Base-by-base conservation (phyloP, 2,113 vertebrate species). In the Leucopternis melanops region DNA sequence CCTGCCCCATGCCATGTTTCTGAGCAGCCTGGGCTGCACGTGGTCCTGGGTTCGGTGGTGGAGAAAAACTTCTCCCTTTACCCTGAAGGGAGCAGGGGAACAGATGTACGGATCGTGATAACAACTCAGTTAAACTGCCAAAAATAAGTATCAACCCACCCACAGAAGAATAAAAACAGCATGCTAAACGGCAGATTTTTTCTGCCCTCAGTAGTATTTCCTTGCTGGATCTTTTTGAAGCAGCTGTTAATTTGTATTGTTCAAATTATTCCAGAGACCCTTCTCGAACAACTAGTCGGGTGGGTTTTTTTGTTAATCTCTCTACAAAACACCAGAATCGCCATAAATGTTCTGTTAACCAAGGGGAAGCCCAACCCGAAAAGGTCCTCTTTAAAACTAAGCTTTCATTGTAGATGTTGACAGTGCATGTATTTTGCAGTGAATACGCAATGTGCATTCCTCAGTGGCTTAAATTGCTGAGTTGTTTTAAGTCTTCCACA, bases 81-180 rank as follows among this genome's bases (percentile, higher is more conserved):
- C 52, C 27, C 54, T 15, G 21, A 9, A 0, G 21, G 52, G 38
- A 66, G 32, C 34, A 34, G 65, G 10, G 49, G n/a, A n/a, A n/a
- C 95, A 97, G 95, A 97, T 95, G 90, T 45, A 96, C 1, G 0
- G 93, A 90, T 94, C 31, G 0, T 81, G 94, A 13, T 85, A 96
- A 79, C 78, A 52, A 93, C 88, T 95, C 79, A 69, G 79, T 91
- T 88, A 74, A 95, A 90, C 81, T 95, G 90, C 90, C 92, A 93
- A 80, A 95, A 97, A 91, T 86, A 88, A 95, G 34, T 89, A 95
- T 32, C 92, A 96, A 70, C 34, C 93, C 86, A 94, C 94, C 81
- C 94, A 97, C 93, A 90, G 77, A 61, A 91, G 93, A 78, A 83
- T 36, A 81, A 81, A 93, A 96, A 13, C 71, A 91, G 75, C 4